Evolutionary conservation across 2,888 invertebrate genomes (phyloP), one percentile per base, ranked within the genome.

Genomic region (Plebejus melissa): DNA sequence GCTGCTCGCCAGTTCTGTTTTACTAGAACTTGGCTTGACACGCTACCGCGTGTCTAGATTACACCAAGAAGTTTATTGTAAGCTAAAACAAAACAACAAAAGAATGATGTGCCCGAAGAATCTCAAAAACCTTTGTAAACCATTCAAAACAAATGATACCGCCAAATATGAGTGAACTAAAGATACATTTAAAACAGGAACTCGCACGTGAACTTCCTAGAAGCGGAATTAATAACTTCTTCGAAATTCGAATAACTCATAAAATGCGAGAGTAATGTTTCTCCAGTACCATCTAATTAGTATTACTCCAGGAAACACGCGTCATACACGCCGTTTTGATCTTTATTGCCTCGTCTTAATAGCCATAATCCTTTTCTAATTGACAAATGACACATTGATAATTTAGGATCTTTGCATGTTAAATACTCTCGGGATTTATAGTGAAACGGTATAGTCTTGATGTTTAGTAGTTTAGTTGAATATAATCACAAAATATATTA

Each of bases 221-320:
- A 79, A 76, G 74, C 79, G 75, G 78, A 77, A 79, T 80, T 78
- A 79, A 79, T 80, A 78, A 78, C 79, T 79, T 87, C 87, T 82
- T 78, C 78, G 87, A 86, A 87, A 82, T 79, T 77, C 81, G 81
- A 83, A 83, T 86, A 86, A 86, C 83, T 87, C 87, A 87, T 85
- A 83, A 83, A 84, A 84, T 85, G 83, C 82, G 80, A 80, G 77
- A 81, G 83, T 82, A 82, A 80, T 80, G 79, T 78, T 81, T 81
- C 80, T 82, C 81, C 83, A 82, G 84, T 81, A 80, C 82, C 84
- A 83, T 82, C 82, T 85, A 85, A 86, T 86, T 87, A 85, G 84
- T 82, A 82, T 77, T 81, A 80, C 77, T 78, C 78, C 74, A 77
- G 77, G 79, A 79, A 74, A 75, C 77, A 71, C 71, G 71, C 71